Evolutionary conservation across 2,113 vertebrate genomes (phyloP).

Genomic region (Symphodus melops): DNA sequence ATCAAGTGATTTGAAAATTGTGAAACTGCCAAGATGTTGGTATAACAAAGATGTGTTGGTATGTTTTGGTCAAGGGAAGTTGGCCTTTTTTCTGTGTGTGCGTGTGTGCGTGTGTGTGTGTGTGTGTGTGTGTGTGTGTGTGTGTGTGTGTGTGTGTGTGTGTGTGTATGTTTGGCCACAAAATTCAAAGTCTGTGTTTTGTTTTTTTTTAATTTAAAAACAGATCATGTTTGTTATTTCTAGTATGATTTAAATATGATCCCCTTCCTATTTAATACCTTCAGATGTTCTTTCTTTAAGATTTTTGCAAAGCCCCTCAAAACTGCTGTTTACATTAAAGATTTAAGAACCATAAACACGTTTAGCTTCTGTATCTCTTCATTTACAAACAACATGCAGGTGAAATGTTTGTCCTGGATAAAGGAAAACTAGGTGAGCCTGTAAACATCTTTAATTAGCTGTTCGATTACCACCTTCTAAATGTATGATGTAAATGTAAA

Average conservation of each 20-base stretch:
- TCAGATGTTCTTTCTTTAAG: conserved; percentile 74
- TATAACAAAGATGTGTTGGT: conserved; percentile 61
- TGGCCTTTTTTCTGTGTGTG: conserved; percentile 25
- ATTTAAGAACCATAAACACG: conserved; percentile 63
- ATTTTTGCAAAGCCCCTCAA: conserved; percentile 78
- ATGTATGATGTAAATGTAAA: too few species aligned
- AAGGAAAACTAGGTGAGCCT: not conserved
- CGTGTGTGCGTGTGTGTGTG: too few species aligned
- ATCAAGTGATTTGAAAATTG: conserved; percentile 73
- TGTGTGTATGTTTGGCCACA: conserved; percentile 48
- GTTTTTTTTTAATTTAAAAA: conserved; percentile 78
- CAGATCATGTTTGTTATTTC: conserved; percentile 74
- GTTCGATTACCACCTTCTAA: too few species aligned
- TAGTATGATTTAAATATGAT: conserved; percentile 78
- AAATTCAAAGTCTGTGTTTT: conserved; percentile 72
- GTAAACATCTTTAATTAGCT: not conserved
- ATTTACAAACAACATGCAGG: conserved; percentile 3
- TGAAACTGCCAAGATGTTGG: conserved; percentile 77
- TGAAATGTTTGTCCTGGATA: not conserved
- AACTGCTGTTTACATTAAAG: conserved; percentile 88
- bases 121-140: too few species aligned
- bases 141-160: too few species aligned
- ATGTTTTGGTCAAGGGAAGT: conserved; percentile 68
- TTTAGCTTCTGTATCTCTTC: conserved; percentile 23
- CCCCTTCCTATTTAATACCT: conserved; percentile 77